These are phyloP conservation scores for Homarus americanus DNA, from an alignment of 1,140 invertebrate genomes.

Conservation along the genomic window DNA sequence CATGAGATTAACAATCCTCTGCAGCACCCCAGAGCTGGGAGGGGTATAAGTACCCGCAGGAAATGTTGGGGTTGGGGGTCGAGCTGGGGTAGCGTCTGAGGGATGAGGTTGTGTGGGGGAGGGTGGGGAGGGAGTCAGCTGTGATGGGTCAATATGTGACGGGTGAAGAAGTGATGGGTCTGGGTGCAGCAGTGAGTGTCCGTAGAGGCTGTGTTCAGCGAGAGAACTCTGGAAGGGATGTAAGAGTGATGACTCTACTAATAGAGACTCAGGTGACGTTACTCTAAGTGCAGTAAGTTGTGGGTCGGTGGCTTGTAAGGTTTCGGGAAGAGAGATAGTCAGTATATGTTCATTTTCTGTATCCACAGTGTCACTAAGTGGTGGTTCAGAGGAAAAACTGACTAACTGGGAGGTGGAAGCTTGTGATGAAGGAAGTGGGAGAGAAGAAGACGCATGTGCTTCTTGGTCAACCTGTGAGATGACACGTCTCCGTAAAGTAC, in stretches of 20 bases:
- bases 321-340: neutral
- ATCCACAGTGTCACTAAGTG: neutral
- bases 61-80: conserved; percentile 23
- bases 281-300: neutral
- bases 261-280: neutral
- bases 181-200: neutral
- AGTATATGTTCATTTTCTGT: neutral
- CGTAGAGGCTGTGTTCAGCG: neutral
- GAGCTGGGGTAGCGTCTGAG: conserved; percentile 14
- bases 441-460: neutral
- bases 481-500: neutral
- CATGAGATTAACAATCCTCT: conserved; percentile 10
- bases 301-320: neutral
- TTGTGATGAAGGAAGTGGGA: neutral
- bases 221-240: neutral
- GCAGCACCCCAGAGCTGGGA: conserved; percentile 4
- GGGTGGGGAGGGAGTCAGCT: conserved; percentile 63
- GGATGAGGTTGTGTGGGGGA: conserved; percentile 58
- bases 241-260: neutral
- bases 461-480: neutral
- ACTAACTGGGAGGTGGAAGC: neutral
- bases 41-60: neutral
- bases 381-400: neutral
- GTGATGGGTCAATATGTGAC: conserved; percentile 40
- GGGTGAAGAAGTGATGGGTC: conserved; percentile 48